A percentile compares a stretch with the other conserved stretches of the same genome.
phyloP scores from a whole-genome alignment of 2,888 invertebrate genomes.

The Lasioglossum calceatum region DNA sequence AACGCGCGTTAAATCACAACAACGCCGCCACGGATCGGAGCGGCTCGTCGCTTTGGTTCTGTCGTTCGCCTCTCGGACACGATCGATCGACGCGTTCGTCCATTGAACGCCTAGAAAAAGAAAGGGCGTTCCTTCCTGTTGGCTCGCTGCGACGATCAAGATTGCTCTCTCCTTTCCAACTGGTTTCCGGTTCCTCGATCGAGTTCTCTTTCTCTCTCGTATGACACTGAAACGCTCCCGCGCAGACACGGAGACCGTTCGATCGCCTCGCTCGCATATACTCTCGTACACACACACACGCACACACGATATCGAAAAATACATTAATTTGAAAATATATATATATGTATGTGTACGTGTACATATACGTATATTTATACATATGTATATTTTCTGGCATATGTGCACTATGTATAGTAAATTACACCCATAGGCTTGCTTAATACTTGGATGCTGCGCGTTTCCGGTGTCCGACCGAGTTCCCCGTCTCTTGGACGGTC shows the following conservation, averaged over 20 bases:
- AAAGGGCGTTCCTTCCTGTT: constrained; percentile 24
- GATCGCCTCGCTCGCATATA: constrained; percentile 49
- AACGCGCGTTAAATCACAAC: constrained; percentile 18
- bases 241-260: constrained; percentile 17
- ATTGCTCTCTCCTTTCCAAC: constrained; percentile 16
- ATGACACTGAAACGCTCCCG: constrained; percentile 45
- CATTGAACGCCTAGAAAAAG: constrained; percentile 12
- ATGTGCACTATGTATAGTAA: constrained; percentile 66
- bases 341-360: constrained; percentile 59
- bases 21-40: neutral
- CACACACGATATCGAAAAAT: constrained; percentile 70
- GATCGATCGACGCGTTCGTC: constrained; percentile 25
- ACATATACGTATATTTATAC: constrained; percentile 66
- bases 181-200: constrained; percentile 8
- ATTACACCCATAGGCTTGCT: constrained; percentile 75
- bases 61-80: neutral
- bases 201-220: constrained; percentile 2
- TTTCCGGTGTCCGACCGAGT: constrained; percentile 37
- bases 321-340: constrained; percentile 72
- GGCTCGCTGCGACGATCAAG: constrained; percentile 19
- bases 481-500: constrained; percentile 5
- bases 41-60: constrained; percentile 40
- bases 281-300: constrained; percentile 6
- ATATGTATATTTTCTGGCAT: constrained; percentile 63
- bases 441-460: constrained; percentile 70